Evolutionary conservation across 2,888 invertebrate genomes (phyloP).

Genomic region (Dilophus febrilis): DNA sequence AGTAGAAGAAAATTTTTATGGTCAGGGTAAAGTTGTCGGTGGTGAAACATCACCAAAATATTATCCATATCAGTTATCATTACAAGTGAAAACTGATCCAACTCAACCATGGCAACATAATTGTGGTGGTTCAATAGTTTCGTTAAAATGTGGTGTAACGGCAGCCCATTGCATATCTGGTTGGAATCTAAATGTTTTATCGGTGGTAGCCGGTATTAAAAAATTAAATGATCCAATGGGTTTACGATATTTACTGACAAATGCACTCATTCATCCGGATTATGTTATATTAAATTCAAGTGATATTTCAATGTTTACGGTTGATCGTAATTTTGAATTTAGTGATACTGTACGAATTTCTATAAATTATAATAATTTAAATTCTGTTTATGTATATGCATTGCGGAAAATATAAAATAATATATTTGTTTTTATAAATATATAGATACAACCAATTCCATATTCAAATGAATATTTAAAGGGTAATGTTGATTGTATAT

Average conservation of each 20-base stretch:
- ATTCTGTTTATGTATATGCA: too few relatives aligned
- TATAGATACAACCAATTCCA: conserved; percentile 1
- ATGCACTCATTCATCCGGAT: conserved; percentile 22
- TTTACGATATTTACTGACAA: conserved; percentile 18
- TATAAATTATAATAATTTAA: too few relatives aligned
- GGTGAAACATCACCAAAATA: conserved; percentile 13
- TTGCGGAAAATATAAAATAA: neutral
- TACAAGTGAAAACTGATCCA: conserved; percentile 10
- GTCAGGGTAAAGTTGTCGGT: conserved; percentile 11
- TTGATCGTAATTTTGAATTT: conserved; percentile 20
- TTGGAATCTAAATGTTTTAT: conserved; percentile 18
- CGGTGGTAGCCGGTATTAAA: conserved; percentile 10
- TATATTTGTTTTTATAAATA: conserved; percentile 16
- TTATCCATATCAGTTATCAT: conserved; percentile 26
- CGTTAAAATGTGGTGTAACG: conserved; percentile 23
- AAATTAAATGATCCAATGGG: conserved; percentile 13
- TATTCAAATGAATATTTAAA: conserved; percentile 1
- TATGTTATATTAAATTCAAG: conserved; percentile 23
- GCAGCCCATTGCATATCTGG: conserved; percentile 28
- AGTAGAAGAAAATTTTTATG: too few relatives aligned
- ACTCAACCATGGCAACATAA: conserved; percentile 16
- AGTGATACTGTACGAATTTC: conserved; percentile 11
- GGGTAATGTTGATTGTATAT: conserved; percentile 3
- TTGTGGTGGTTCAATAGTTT: conserved; percentile 26
- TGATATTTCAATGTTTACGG: conserved; percentile 25